phyloP scores from a whole-genome alignment of 2,797 vertebrate species.

The Chelon auratus region DNA sequence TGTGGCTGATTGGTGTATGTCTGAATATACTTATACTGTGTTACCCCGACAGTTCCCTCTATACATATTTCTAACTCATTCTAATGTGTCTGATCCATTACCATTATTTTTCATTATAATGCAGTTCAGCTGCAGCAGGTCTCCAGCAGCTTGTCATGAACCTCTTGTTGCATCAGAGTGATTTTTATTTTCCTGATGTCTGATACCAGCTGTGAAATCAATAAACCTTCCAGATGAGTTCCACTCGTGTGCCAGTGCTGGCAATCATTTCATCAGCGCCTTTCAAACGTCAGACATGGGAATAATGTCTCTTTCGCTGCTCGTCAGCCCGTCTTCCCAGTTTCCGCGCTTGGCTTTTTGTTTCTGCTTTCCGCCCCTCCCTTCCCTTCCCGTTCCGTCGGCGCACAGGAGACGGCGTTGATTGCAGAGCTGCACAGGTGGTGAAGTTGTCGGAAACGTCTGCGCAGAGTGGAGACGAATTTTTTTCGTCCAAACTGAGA shows the following conservation, averaged over 20 bases:
- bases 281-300: conserved; percentile 23
- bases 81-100: too few relatives aligned
- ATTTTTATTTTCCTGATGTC: conserved; percentile 5
- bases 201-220: conserved; percentile 43
- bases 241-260: neutral
- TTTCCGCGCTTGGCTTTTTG: conserved; percentile 23
- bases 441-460: conserved; percentile 46
- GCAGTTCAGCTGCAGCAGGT: neutral
- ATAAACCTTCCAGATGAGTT: conserved; percentile 19
- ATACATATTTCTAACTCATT: too few relatives aligned
- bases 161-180: neutral
- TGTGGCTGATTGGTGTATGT: too few relatives aligned
- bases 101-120: neutral
- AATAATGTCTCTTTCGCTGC: conserved; percentile 14
- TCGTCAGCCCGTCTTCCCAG: conserved; percentile 5
- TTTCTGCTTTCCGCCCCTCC: neutral
- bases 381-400: neutral
- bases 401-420: conserved; percentile 18
- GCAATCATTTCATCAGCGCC: conserved; percentile 35
- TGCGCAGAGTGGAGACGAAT: conserved; percentile 30
- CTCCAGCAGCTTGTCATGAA: neutral
- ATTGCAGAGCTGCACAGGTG: conserved; percentile 46
- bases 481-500: conserved; percentile 48
- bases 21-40: too few relatives aligned
- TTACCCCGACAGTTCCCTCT: too few relatives aligned